Conservation (phyloP, 2,888 invertebrate genomes). For the Melanotus villosus region DNA sequence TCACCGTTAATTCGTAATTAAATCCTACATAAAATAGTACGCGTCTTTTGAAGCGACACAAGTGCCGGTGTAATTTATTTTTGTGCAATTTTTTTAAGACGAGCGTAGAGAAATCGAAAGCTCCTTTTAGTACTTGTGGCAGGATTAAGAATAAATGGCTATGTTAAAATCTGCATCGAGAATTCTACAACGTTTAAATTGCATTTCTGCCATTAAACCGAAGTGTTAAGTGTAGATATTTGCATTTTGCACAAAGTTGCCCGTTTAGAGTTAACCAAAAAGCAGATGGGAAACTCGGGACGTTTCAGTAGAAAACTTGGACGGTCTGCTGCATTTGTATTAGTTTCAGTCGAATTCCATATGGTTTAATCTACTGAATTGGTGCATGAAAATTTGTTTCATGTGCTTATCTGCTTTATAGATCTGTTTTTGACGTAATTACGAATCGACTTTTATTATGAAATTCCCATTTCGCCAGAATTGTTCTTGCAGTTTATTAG, state of each 20-base stretch:
- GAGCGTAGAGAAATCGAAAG: background rate
- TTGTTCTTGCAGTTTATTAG: no score
- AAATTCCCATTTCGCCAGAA: no score
- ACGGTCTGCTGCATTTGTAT: background rate
- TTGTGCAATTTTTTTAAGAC: background rate
- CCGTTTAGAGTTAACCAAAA: background rate
- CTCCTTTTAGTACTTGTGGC: background rate
- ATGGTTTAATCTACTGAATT: constrained; percentile 10
- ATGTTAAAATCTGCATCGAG: constrained; percentile 1
- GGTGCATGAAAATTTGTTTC: constrained; percentile 10
- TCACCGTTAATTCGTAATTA: background rate
- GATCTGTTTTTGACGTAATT: background rate
- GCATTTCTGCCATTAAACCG: constrained; percentile 28
- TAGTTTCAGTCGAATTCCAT: constrained; percentile 1
- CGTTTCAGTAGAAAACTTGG: background rate
- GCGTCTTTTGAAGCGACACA: background rate
- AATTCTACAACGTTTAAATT: constrained; percentile 26
- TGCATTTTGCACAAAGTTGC: constrained; percentile 27
- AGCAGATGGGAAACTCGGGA: background rate
- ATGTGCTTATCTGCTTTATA: background rate
- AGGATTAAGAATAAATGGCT: background rate
- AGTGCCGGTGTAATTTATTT: background rate
- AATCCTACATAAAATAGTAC: background rate
- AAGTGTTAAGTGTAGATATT: constrained; percentile 31
- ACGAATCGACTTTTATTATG: no score